These are phyloP conservation scores for Nephrotoma appendiculata DNA, from an alignment of 2,888 invertebrate genomes.

Conservation along the genomic window DNA sequence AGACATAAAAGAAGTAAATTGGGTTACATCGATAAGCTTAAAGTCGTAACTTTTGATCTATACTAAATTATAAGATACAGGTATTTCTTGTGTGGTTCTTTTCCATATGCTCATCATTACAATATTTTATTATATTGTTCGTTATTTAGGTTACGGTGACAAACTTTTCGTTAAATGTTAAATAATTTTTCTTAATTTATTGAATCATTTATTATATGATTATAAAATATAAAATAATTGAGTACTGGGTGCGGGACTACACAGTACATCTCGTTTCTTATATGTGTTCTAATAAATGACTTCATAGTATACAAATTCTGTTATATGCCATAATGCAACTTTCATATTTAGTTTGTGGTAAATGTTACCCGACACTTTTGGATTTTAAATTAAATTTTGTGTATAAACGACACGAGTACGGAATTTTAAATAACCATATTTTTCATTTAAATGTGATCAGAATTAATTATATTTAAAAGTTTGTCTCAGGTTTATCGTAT, in stretches of 20 bases:
- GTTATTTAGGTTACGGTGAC: neutral
- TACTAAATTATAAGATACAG: neutral
- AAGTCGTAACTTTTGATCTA: neutral
- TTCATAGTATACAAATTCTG: neutral
- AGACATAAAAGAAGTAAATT: neutral
- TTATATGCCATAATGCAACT: neutral
- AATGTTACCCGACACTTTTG: neutral
- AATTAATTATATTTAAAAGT: neutral
- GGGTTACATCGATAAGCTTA: neutral
- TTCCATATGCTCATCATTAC: neutral
- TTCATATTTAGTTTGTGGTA: neutral
- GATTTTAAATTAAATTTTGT: neutral
- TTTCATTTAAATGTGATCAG: too few relatives aligned
- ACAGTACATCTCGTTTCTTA: neutral
- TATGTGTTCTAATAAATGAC: neutral
- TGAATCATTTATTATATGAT: neutral
- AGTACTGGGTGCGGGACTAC: neutral
- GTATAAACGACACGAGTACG: neutral
- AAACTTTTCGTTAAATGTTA: neutral
- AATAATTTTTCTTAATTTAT: neutral
- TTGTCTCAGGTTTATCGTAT: neutral
- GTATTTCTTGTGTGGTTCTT: neutral
- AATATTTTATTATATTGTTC: neutral
- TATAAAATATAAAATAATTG: neutral
- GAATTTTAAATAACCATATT: neutral